These are phyloP conservation scores for Cecropterus lyciades DNA, from an alignment of 1,140 invertebrate species.

Conservation along the genomic window DNA sequence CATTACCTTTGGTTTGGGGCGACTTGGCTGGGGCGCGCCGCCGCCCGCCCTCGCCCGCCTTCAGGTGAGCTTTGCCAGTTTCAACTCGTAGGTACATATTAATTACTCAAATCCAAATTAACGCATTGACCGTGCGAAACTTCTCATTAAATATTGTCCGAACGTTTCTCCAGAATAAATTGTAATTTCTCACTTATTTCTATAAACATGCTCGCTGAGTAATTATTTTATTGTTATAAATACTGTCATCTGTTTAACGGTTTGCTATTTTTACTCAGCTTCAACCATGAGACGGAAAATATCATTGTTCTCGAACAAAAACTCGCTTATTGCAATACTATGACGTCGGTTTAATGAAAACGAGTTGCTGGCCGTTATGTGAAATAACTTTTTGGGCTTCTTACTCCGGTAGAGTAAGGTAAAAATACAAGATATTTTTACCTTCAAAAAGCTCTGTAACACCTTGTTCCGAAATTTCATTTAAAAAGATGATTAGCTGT, in stretches of 20 bases:
- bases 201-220: not conserved
- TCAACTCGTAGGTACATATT: conserved; percentile 59
- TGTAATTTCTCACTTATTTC: conserved; percentile 43
- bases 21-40: conserved; percentile 36
- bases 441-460: no score
- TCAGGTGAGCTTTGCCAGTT: conserved; percentile 61
- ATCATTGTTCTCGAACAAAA: not conserved
- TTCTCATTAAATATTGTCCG: conserved; percentile 61
- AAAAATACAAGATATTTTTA: no score
- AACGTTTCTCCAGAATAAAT: conserved; percentile 50
- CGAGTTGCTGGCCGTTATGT: not conserved
- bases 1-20: conserved; percentile 42
- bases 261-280: not conserved
- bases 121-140: conserved; percentile 70
- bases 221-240: not conserved
- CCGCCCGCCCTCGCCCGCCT: conserved; percentile 49
- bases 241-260: not conserved
- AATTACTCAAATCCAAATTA: conserved; percentile 78
- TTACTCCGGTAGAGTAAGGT: not conserved
- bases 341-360: conserved; percentile 1
- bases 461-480: no score
- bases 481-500: no score
- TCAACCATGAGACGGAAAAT: not conserved
- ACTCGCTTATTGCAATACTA: not conserved
- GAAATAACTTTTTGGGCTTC: conserved; percentile 1